A percentile compares a stretch with the other conserved stretches of the same genome.
Evolutionary conservation across 2,797 vertebrate species (phyloP).

Genomic region (Salmo trutta): DNA sequence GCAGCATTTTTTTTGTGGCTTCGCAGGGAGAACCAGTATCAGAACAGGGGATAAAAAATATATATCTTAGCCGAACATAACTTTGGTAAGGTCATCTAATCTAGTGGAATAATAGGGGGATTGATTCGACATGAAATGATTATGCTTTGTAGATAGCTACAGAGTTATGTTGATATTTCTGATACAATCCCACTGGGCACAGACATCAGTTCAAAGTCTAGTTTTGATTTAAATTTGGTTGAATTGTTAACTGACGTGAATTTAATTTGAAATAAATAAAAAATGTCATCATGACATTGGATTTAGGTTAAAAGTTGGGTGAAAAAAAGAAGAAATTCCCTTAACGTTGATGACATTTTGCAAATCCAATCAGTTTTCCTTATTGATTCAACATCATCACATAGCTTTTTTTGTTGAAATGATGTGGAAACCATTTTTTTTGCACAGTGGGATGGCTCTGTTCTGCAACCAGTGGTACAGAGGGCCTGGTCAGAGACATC

Average conservation of each 20-base stretch:
- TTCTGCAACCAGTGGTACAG: slow-evolving; percentile 39
- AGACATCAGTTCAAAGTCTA: slow-evolving; percentile 11
- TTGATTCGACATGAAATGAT: slow-evolving; percentile 74
- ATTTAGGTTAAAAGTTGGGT: too few species aligned
- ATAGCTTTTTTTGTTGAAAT: too few species aligned
- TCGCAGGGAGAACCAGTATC: slow-evolving; percentile 73
- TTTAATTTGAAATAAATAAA: too few species aligned
- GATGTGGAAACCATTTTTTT: too few species aligned
- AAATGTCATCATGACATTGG: too few species aligned
- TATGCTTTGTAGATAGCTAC: slow-evolving; percentile 63
- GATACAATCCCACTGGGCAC: too few species aligned
- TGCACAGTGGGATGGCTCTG: slow-evolving; percentile 25
- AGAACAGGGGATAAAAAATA: slow-evolving; percentile 43
- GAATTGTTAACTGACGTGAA: too few species aligned
- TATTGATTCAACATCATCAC: too few species aligned
- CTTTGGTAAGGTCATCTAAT: slow-evolving; percentile 68
- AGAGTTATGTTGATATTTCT: slow-evolving; percentile 63
- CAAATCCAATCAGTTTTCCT: too few species aligned
- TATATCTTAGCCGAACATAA: slow-evolving; percentile 61
- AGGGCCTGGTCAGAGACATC: slow-evolving; percentile 4
- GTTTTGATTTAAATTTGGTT: too few species aligned
- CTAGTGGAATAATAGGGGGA: slow-evolving; percentile 62
- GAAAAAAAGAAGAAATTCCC: too few species aligned
- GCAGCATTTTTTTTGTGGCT: slow-evolving; percentile 75
- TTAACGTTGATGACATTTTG: too few species aligned